phyloP scores from a whole-genome alignment of 1,140 invertebrate genomes.

The Calosoma granatense region DNA sequence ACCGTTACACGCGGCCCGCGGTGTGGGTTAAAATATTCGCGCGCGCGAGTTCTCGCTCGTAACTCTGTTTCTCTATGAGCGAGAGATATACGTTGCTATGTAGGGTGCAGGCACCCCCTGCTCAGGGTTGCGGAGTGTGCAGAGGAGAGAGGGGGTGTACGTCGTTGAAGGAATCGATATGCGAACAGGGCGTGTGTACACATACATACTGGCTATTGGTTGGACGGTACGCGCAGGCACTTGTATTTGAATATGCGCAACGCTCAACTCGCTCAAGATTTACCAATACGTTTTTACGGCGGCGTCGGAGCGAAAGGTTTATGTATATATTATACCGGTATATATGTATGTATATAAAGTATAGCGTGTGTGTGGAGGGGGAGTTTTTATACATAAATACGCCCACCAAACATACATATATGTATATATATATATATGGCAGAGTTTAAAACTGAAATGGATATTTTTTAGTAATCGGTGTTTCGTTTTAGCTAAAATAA shows the following conservation, averaged over 20 bases:
- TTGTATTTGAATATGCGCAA: conserved; percentile 2
- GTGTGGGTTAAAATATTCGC: not conserved
- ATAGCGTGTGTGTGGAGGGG: too few relatives aligned
- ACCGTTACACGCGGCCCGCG: not conserved
- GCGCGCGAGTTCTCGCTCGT: not conserved
- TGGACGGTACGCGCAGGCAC: not conserved
- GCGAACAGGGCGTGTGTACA: conserved; percentile 5
- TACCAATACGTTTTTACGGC: too few relatives aligned
- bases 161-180: conserved; percentile 1
- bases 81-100: conserved; percentile 7
- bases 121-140: not conserved
- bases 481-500: too few relatives aligned
- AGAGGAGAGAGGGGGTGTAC: not conserved
- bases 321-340: not conserved
- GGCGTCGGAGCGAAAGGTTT: too few relatives aligned
- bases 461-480: too few relatives aligned
- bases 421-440: too few relatives aligned
- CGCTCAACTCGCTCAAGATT: too few relatives aligned
- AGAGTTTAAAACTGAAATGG: too few relatives aligned
- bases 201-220: conserved; percentile 1
- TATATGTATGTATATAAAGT: too few relatives aligned
- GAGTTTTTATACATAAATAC: not conserved
- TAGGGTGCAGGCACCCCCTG: not conserved
- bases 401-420: too few relatives aligned
- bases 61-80: not conserved